Conservation (phyloP, 2,113 vertebrate genomes). For the Xyrauchen texanus region DNA sequence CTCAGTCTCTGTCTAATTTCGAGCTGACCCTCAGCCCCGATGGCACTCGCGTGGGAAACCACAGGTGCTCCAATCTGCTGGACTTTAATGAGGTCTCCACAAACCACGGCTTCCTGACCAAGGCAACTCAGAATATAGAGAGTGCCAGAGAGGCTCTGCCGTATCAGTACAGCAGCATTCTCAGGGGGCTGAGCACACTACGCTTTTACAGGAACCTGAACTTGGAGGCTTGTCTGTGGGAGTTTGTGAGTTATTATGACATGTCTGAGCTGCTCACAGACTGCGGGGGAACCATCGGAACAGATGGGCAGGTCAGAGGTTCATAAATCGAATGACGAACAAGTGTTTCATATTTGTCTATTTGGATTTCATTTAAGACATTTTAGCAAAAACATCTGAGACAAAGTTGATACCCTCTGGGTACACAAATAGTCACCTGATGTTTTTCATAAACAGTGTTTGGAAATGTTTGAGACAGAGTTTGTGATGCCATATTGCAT, state of each 20-base stretch:
- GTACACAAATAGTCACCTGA: no score
- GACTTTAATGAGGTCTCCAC: conserved; percentile 88
- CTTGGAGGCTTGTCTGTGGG: conserved; percentile 92
- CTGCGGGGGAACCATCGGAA: conserved; percentile 87
- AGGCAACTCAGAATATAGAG: conserved; percentile 73
- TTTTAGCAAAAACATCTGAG: no score
- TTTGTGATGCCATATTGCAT: no score
- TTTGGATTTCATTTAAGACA: no score
- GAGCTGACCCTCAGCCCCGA: conserved; percentile 91
- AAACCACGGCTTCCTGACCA: conserved; percentile 85
- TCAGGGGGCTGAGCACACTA: conserved; percentile 81
- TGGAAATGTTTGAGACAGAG: no score
- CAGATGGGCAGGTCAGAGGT: conserved; percentile 73
- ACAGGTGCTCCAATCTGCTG: conserved; percentile 91
- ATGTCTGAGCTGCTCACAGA: conserved; percentile 93
- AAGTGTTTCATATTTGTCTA: no score
- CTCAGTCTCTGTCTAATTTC: conserved; percentile 88
- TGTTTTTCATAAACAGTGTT: no score
- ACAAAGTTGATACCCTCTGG: no score
- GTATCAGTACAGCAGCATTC: conserved; percentile 81
- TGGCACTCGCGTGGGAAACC: conserved; percentile 87
- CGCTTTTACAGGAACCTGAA: conserved; percentile 92
- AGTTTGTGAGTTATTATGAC: conserved; percentile 90
- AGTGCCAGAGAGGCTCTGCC: conserved; percentile 80
- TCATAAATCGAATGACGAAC: no score